These are phyloP conservation scores for Brienomyrus longianalis DNA, from an alignment of 2,113 vertebrate genomes.

Conservation along the genomic window DNA sequence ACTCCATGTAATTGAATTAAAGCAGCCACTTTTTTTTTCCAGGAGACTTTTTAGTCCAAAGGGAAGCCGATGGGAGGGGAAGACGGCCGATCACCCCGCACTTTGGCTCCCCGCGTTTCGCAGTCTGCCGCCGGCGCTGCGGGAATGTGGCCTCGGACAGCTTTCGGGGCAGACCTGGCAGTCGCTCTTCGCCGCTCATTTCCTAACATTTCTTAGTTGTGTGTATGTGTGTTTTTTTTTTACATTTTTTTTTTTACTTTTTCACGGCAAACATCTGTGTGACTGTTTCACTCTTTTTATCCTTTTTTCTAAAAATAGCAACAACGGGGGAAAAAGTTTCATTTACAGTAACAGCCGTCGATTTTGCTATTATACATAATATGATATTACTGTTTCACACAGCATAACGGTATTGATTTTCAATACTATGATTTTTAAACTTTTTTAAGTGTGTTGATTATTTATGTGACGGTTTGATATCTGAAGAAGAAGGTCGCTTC, in stretches of 20 bases:
- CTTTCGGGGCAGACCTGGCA: neutral
- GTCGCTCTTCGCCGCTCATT: neutral
- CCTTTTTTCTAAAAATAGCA: neutral
- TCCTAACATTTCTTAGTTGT: neutral
- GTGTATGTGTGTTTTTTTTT: neutral
- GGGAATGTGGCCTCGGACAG: neutral
- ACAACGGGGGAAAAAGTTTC: neutral
- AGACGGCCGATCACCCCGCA: neutral
- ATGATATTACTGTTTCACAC: neutral
- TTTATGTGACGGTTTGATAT: neutral
- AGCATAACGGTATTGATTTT: slow-evolving; percentile 1
- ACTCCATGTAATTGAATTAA: slow-evolving; percentile 12
- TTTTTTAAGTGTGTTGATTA: neutral
- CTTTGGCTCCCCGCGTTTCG: neutral
- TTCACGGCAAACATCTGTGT: neutral
- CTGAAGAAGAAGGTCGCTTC: neutral
- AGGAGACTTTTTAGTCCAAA: neutral
- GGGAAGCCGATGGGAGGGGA: neutral
- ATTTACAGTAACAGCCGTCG: neutral
- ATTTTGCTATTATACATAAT: neutral
- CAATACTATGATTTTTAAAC: neutral
- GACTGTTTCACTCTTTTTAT: neutral
- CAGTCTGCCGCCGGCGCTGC: neutral
- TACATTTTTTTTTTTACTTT: neutral
- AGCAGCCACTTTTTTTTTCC: neutral